Evolutionary conservation across 2,797 vertebrate species (phyloP), one percentile per base, ranked within the genome.

Genomic region (Heliangelus exortis): DNA sequence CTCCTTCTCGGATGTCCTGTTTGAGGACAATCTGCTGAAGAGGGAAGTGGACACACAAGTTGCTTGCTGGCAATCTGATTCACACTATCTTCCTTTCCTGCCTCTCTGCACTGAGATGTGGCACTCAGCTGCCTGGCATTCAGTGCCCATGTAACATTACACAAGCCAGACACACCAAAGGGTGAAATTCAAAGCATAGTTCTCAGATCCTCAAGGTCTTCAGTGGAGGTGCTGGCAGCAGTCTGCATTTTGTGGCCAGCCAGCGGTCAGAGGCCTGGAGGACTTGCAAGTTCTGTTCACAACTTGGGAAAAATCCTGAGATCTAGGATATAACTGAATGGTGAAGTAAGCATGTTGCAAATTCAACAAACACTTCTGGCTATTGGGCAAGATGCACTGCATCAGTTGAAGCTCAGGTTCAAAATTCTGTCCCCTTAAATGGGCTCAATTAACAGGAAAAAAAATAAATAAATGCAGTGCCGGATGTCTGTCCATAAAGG

Each of bases 81-180:
- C 6, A 45, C 36, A 61, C 1, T 1, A 9, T 3, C 0, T 5
- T 58, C 11, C 26, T 47, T 39, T 65, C 16, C 54, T 74, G 28
- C 7, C 20, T 80, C 9, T 8, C 28, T 59, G 31, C 17, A 5
- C 62, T 89, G 53, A 80, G 21, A 28, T 3, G 6, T 25, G 43
- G 12, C 11, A 9, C 14, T 29, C 6, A 2, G 3, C 43, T 31
- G 63, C 7, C 8, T 0, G 1, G 11, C 6, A 6, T 74, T 73
- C 3, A 3, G 8, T 84, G 17, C 14, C 33, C 15, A 17, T 0
- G 2, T 10, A 28, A 10, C 36, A 21, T 62, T 0, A 0, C 22
- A 26, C 34, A 72, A 51, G 9, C 61, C 48, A 66, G 69, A n/a
- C 33, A 59, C 23, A 33, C 2, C 7, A 41, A 62, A 31, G 16